Percentiles rank a stretch among this genome's conserved stretches.
These are phyloP conservation scores for Drosophila leontia DNA, from an alignment of 1,140 invertebrate species.

Conservation along the genomic window DNA sequence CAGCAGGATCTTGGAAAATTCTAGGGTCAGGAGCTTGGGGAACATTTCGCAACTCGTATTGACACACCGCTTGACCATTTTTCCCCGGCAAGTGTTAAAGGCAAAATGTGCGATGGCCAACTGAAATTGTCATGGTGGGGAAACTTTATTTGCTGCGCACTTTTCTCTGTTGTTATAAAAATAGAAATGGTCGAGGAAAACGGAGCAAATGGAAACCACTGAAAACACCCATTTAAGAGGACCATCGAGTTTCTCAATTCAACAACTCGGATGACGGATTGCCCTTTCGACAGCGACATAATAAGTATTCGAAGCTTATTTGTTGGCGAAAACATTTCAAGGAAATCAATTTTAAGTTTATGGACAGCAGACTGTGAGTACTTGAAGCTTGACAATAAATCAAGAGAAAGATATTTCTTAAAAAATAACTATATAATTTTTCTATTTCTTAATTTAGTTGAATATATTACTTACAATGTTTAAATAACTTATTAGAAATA, in stretches of 20 bases:
- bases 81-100: conserved; percentile 29
- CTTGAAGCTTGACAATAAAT: background rate
- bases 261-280: conserved; percentile 37
- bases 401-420: background rate
- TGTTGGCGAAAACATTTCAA: conserved; percentile 21
- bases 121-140: conserved; percentile 54
- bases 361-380: background rate
- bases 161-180: conserved; percentile 32
- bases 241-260: conserved; percentile 10
- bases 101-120: conserved; percentile 50
- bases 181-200: conserved; percentile 10
- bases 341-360: conserved; percentile 30
- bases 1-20: conserved; percentile 8
- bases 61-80: conserved; percentile 49
- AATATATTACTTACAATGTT: background rate
- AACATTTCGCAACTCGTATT: conserved; percentile 37
- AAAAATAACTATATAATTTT: background rate
- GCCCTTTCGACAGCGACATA: conserved; percentile 23
- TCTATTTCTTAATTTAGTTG: too few relatives aligned
- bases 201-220: conserved; percentile 12
- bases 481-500: too few relatives aligned
- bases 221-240: conserved; percentile 16
- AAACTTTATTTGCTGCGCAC: conserved; percentile 65
- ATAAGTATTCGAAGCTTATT: conserved; percentile 26
- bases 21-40: background rate